Base-by-base conservation (phyloP, 2,113 vertebrate genomes). In the Sus scrofa region DNA sequence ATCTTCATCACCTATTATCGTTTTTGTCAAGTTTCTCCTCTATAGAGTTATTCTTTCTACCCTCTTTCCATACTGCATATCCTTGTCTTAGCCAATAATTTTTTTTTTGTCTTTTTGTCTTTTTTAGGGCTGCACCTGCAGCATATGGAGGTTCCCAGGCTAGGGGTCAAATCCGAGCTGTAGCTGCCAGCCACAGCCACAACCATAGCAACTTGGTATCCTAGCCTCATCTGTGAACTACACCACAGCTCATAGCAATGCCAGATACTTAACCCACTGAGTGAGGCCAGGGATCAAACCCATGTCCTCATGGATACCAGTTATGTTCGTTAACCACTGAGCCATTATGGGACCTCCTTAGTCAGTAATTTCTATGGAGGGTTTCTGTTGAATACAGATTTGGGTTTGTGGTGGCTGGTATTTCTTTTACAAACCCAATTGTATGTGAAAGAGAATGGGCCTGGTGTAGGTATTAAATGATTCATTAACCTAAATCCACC, bases 401-500 rank as follows among this genome's bases (percentile, higher is more conserved):
- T 78, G 15, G n/a, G 10, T 30, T 3, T 60, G 20, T 84, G 20
- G 6, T 34, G 32, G 2, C 30, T 63, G 86, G 27, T 58, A 18
- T 11, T 65, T 77, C 58, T 79, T 24, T 32, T 63, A 71, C 34
- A 94, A 82, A 78, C 8, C 3, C 20, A 18, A 32, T 16, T 95
- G 26, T 83, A 30, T 50, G 1, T 75, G 75, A 94, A 75, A 89
- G 34, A 86, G 37, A 86, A 82, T 96, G 67, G 91, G 26, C 12
- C 18, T 86, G 73, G 56, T 18, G 32, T n/a, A 68, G 20, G 24
- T 81, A 77, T 68, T 88, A 85, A 81, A 60, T 95, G 68, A 83
- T 93, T 94, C 54, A 96, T 89, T 88, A 85, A 67, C 20, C 12
- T 87, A 89, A 68, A 86, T 71, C 71, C 44, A 82, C 85, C 27